Base-by-base conservation (phyloP, 2,797 vertebrate genomes). In the Acridotheres tristis region DNA sequence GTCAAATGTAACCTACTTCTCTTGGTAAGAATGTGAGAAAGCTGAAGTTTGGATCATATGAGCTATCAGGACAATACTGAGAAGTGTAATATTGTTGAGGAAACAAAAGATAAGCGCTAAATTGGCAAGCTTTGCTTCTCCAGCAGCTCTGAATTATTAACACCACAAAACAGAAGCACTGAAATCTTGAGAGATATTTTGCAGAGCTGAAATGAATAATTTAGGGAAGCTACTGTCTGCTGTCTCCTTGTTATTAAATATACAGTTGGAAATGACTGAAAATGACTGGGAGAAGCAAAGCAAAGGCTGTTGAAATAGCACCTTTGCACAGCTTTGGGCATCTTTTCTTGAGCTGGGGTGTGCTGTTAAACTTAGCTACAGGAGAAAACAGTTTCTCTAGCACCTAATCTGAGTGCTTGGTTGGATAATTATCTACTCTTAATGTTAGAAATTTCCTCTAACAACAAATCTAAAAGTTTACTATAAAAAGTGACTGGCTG, bases 61-160 rank as follows among this genome's bases (percentile, higher is more conserved):
- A 74, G 29, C 32, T 74, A 74, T n/a, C 45, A 57, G 48, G 36
- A 59, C 32, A 87, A 88, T 59, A 71, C 21, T 42, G 20, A 73
- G 63, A 79, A 83, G 45, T 14, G 10, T 34, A 68, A 80, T 74
- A 72, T 27, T 59, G 38, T 77, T 74, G 90, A 87, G 53, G 71
- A 90, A 95, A 92, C 3, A 22, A 73, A 92, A 85, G 69, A 80
- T 54, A 85, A 89, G 57, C 13, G 0, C 26, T 77, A 68, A 67
- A 74, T 61, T 83, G 68, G 25, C 47, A 94, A 90, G 71, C 20
- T 66, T 93, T 92, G 4, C 53, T 82, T 82, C 61, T 90, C 45
- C 54, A 67, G 38, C 50, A 67, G 78, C 57, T 93, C 90, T 95
- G 93, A 96, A 93, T 96, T 96, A 95, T 96, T 96, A 90, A 96